phyloP scores from a whole-genome alignment of 64 coral and sea anemone species.

The Pocillopora damicornis region DNA sequence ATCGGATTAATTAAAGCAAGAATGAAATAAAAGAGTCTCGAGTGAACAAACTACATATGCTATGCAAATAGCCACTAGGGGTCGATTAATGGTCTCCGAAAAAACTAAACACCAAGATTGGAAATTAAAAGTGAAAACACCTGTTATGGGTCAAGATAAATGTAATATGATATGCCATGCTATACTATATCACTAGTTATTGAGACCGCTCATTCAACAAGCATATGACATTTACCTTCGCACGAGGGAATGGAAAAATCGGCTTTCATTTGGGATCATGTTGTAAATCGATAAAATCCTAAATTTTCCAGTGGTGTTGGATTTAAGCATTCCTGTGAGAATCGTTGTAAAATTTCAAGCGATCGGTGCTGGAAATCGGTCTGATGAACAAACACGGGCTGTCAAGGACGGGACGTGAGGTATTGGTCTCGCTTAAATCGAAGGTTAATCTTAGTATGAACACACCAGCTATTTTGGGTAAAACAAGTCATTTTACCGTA shows the following conservation, averaged over 20 bases:
- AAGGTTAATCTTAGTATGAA: too few species aligned
- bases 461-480: too few species aligned
- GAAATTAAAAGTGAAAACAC: slow-evolving; percentile 38
- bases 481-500: too few species aligned
- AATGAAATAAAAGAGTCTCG: neutral
- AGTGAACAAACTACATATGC: neutral
- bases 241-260: neutral
- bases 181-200: slow-evolving; percentile 42
- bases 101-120: slow-evolving; percentile 30
- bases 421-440: neutral
- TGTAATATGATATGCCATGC: slow-evolving; percentile 30
- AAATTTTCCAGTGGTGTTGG: neutral
- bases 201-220: slow-evolving; percentile 23
- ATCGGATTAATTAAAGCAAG: slow-evolving; percentile 16
- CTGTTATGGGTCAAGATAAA: slow-evolving; percentile 29
- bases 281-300: neutral
- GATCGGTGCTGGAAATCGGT: neutral
- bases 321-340: neutral
- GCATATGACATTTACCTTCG: slow-evolving; percentile 1
- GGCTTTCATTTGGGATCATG: neutral
- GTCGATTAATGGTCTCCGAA: slow-evolving; percentile 41
- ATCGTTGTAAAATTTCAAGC: neutral
- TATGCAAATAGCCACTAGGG: slow-evolving; percentile 28
- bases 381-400: neutral
- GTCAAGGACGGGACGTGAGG: neutral